phyloP scores from a whole-genome alignment of 2,888 invertebrate species.

The Microctonus aethiopoides region DNA sequence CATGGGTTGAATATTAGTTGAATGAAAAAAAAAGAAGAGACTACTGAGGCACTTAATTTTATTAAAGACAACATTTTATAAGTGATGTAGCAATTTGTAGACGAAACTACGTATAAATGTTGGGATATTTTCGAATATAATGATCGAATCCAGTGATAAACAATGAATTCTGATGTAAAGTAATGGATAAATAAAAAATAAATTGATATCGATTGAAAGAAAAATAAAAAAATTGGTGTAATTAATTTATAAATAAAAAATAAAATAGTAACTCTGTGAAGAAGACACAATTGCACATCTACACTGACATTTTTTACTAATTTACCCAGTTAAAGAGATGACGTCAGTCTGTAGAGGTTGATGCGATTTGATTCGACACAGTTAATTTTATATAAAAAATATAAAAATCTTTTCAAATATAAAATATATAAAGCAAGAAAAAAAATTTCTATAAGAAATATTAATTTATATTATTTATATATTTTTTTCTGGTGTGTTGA shows the following conservation, averaged over 20 bases:
- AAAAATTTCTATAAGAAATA: too few species aligned
- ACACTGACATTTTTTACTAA: conserved; percentile 60
- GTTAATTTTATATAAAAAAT: conserved; percentile 64
- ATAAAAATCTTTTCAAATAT: not conserved
- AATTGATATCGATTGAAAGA: too few species aligned
- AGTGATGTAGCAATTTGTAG: conserved; percentile 24
- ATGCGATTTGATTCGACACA: conserved; percentile 64
- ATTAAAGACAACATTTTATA: conserved; percentile 18
- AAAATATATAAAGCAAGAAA: not conserved
- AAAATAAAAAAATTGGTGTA: conserved; percentile 17
- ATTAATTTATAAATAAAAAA: not conserved
- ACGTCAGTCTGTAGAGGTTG: conserved; percentile 57
- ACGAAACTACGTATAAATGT: conserved; percentile 9
- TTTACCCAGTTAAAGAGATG: conserved; percentile 62
- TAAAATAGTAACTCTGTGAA: not conserved
- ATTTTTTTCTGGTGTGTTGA: too few species aligned
- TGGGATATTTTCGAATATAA: not conserved
- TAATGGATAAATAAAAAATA: too few species aligned
- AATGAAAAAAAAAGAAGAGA: too few species aligned
- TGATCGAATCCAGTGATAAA: too few species aligned
- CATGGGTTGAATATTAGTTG: too few species aligned
- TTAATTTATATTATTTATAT: too few species aligned
- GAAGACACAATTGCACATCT: conserved; percentile 27
- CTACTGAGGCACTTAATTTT: not conserved
- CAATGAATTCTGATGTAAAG: too few species aligned